These are phyloP conservation scores for Lordiphosa andalusiaca DNA, from an alignment of 2,888 invertebrate species.

Conservation along the genomic window DNA sequence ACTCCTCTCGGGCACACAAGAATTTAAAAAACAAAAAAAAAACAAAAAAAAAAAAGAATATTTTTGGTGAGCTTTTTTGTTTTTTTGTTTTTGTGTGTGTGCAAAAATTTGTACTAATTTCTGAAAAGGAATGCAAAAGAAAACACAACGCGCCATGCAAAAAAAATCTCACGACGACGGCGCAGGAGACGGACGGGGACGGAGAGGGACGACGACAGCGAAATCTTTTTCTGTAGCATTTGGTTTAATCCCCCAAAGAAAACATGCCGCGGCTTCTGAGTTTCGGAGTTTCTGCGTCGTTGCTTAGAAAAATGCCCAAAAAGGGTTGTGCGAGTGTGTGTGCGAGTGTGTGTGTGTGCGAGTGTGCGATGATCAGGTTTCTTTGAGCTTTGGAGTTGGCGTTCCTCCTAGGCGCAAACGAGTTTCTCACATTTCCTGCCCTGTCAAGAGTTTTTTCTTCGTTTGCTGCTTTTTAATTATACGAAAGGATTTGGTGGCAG, in stretches of 20 bases:
- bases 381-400: constrained; percentile 40
- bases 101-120: constrained; percentile 49
- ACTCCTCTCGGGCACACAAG: background rate
- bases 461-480: constrained; percentile 54
- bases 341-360: constrained; percentile 3
- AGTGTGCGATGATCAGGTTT: constrained; percentile 49
- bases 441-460: constrained; percentile 15
- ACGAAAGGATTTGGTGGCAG: constrained; percentile 32
- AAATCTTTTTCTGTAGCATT: constrained; percentile 61
- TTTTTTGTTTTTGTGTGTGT: no score
- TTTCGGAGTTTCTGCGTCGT: constrained; percentile 3
- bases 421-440: constrained; percentile 67
- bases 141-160: constrained; percentile 17
- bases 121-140: constrained; percentile 39
- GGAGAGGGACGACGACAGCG: no score
- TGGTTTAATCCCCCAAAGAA: constrained; percentile 63
- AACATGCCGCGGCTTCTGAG: constrained; percentile 56
- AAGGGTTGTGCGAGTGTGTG: constrained; percentile 21
- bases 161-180: constrained; percentile 22
- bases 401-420: constrained; percentile 49
- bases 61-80: no score
- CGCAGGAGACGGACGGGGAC: constrained; percentile 10
- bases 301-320: constrained; percentile 24
- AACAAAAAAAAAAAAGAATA: no score
- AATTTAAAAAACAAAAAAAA: no score